A percentile compares a stretch with the other conserved stretches of the same genome.
Conservation (phyloP, 2,888 invertebrate species). For the Eupithecia tripunctaria region DNA sequence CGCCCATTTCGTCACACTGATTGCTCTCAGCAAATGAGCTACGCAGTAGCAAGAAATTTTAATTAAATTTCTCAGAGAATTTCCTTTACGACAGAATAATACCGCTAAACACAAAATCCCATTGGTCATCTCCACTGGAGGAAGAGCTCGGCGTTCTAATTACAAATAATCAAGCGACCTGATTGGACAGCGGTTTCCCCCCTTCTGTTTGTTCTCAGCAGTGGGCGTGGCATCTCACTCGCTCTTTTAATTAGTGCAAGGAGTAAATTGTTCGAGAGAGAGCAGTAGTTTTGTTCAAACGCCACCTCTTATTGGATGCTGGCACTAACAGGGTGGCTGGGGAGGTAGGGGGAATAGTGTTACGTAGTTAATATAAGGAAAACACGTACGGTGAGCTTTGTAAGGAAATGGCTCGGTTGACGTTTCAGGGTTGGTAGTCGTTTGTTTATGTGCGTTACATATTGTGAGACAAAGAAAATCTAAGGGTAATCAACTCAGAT, state of each 20-base stretch:
- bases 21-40: slow-evolving; percentile 67
- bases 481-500: background rate
- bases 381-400: slow-evolving; percentile 78
- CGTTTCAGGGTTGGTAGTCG: slow-evolving; percentile 74
- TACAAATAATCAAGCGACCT: slow-evolving; percentile 83
- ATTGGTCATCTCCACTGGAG: slow-evolving; percentile 80
- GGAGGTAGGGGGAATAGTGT: slow-evolving; percentile 73
- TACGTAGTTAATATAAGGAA: slow-evolving; percentile 81
- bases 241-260: slow-evolving; percentile 85
- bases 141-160: slow-evolving; percentile 81
- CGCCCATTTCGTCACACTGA: slow-evolving; percentile 65
- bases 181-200: slow-evolving; percentile 78
- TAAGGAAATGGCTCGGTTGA: slow-evolving; percentile 79
- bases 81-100: slow-evolving; percentile 62
- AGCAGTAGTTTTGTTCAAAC: slow-evolving; percentile 76
- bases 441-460: slow-evolving; percentile 58
- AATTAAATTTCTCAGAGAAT: slow-evolving; percentile 67
- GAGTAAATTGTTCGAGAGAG: slow-evolving; percentile 84
- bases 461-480: slow-evolving; percentile 46
- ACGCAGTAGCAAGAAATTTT: slow-evolving; percentile 62
- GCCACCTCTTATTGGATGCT: slow-evolving; percentile 83
- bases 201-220: slow-evolving; percentile 81
- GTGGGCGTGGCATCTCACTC: slow-evolving; percentile 81
- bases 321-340: slow-evolving; percentile 68
- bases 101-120: slow-evolving; percentile 74